Base-by-base conservation (phyloP, 2,797 vertebrate species). In the Pangasius sanitwongsei region DNA sequence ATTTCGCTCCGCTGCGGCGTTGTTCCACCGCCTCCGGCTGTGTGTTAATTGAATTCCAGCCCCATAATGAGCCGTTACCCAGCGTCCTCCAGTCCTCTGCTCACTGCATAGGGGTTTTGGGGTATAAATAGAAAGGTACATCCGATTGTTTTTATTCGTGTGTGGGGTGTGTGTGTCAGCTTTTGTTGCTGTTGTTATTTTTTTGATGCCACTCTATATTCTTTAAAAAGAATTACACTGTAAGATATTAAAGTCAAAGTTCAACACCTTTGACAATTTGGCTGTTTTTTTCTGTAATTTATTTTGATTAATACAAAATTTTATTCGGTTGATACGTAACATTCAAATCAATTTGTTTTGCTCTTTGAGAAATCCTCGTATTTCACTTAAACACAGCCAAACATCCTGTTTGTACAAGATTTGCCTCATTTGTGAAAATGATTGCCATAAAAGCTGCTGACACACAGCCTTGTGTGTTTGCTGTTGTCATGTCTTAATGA, bases 21-120 rank as follows among this genome's bases (percentile, higher is more conserved):
- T 53, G 78, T 89, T 83, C 80, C 87, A 53, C 81, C 11, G 25
- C 63, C 80, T 67, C 87, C n/a, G 85, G 75, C 85, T 85, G 63
- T 87, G 90, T 90, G 87, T 69, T 90, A 89, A 90, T 90, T 89
- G 82, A 90, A 89, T 90, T 85, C 57, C 41, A 69, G 59, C 87
- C 87, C 83, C 90, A 89, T 86, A 69, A 83, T 53, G 87, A 84
- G 87, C 70, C 67, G 15, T 37, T 63, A 59, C 34, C 63, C 83
- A 55, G 81, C 16, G 6, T 59, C 69, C 65, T 72, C 59, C 59
- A 50, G 70, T 44, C 84, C 67, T 63, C 70, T 20, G 41, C 53
- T 48, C 72, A 61, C 84, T 12, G 7, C 85, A 69, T 61, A 11
- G 16, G 63, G 65, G 44, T 78, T 34, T 28, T 0, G 61, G 87